Base-by-base conservation (phyloP, 2,888 invertebrate species). In the Amblyjoppa proteus region DNA sequence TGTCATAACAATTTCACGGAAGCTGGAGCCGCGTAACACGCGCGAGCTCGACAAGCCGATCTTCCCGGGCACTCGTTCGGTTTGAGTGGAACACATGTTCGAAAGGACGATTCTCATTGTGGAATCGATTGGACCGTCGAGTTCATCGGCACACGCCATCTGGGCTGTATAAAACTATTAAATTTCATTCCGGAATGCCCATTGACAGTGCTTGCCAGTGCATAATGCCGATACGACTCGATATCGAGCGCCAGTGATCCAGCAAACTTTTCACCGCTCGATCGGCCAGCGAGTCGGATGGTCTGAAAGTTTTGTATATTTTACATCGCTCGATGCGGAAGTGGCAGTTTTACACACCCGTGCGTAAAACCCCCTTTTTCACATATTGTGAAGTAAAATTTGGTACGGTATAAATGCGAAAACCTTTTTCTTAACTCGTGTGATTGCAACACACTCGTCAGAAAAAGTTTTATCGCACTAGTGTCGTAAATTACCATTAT, bases 101-200 rank as follows among this genome's bases (percentile, higher is more conserved):
- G 73, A 83, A 81, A 83, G 84, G 53, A 75, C 79, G 83, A 85
- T 86, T 85, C 87, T 73, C 75, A 64, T 84, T 74, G 77, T 66
- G 11, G 51, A 61, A 56, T 69, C 84, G 87, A 87, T 87, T 81
- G 76, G 34, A 25, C 74, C 25, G 41, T 61, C 53, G 77, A 78
- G 74, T 88, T 85, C 88, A 87, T 88, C 81, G 85, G 81, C 87
- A 82, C 38, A 87, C 87, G 82, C 89, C 91, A 91, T 91, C 90
- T 91, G 91, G 90, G 78, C 87, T 88, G 88, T 88, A 90, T 90
- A 89, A 89, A 88, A 84, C 87, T 88, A 86, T 78, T 68, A 69
- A 84, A 49, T 49, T 49, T 86, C 84, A 58, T 74, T 64, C 81
- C 68, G 86, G 86, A 89, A 78, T 73, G 81, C 75, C 81, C 88